Evolutionary conservation across 1,140 invertebrate genomes (phyloP).

Genomic region (Ostrea edulis): DNA sequence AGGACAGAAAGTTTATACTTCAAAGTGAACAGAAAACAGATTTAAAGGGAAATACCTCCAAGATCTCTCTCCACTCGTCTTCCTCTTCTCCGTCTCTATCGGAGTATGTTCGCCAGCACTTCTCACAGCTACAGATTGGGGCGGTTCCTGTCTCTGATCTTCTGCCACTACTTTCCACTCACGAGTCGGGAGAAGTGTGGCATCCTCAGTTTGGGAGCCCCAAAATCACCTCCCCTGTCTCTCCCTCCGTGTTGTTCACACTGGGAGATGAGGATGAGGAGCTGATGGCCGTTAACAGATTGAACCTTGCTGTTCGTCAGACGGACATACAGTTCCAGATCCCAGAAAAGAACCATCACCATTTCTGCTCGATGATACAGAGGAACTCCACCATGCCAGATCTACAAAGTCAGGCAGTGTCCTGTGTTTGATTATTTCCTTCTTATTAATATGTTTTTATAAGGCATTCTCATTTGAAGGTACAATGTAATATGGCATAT

Average conservation of each 20-base stretch:
- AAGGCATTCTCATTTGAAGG: background rate
- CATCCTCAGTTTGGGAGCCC: constrained; percentile 43
- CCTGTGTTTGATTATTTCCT: constrained; percentile 54
- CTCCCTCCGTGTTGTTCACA: constrained; percentile 1
- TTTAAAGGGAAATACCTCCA: background rate
- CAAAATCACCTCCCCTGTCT: background rate
- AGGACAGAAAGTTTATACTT: background rate
- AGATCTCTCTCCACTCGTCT: constrained; percentile 26
- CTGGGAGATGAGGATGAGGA: constrained; percentile 49
- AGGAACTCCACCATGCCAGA: constrained; percentile 62
- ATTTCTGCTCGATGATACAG: constrained; percentile 49
- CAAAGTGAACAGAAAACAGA: background rate
- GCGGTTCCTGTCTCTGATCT: background rate
- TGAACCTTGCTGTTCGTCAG: background rate
- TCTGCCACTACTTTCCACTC: background rate
- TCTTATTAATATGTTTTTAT: background rate
- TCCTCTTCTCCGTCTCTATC: constrained; percentile 59
- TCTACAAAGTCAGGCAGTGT: constrained; percentile 43
- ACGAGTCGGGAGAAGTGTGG: background rate
- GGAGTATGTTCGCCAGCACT: constrained; percentile 60
- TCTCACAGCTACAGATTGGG: constrained; percentile 45
- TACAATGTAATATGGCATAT: background rate
- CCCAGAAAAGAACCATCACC: background rate
- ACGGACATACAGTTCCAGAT: background rate
- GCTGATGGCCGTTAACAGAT: background rate